Conservation (phyloP, 2,113 vertebrate genomes). For the Pterophyllum scalare region DNA sequence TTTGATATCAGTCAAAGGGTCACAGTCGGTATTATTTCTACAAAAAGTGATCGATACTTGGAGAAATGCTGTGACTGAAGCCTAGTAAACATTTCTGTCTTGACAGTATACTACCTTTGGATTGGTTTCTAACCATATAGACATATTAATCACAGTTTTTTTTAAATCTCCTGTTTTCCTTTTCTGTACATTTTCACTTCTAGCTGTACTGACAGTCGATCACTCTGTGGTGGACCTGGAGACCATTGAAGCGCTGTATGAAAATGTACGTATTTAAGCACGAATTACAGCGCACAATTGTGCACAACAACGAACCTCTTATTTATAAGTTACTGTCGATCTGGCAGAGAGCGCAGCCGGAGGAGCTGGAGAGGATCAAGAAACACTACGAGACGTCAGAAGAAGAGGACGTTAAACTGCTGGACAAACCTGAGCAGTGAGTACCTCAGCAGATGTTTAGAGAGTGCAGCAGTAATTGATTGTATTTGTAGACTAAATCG, state of each 20-base stretch:
- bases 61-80: not conserved
- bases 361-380: slow-evolving; percentile 91
- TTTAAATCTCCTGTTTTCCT: not conserved
- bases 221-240: slow-evolving; percentile 94
- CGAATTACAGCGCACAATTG: not conserved
- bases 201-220: slow-evolving; percentile 92
- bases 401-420: slow-evolving; percentile 89
- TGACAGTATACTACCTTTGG: not conserved
- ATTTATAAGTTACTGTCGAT: not conserved
- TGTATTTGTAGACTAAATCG: not conserved
- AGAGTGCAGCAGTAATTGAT: not conserved
- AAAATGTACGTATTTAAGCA: slow-evolving; percentile 87
- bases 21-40: not conserved
- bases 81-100: not conserved
- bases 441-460: slow-evolving; percentile 51
- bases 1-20: not conserved
- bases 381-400: slow-evolving; percentile 89
- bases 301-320: not conserved
- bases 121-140: not conserved
- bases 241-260: slow-evolving; percentile 93
- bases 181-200: not conserved
- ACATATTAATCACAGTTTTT: not conserved
- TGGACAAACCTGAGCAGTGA: slow-evolving; percentile 99
- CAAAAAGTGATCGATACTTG: not conserved
- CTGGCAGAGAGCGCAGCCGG: slow-evolving; percentile 90